phyloP scores from a whole-genome alignment of 2,113 vertebrate genomes.

The Pithys albifrons region DNA sequence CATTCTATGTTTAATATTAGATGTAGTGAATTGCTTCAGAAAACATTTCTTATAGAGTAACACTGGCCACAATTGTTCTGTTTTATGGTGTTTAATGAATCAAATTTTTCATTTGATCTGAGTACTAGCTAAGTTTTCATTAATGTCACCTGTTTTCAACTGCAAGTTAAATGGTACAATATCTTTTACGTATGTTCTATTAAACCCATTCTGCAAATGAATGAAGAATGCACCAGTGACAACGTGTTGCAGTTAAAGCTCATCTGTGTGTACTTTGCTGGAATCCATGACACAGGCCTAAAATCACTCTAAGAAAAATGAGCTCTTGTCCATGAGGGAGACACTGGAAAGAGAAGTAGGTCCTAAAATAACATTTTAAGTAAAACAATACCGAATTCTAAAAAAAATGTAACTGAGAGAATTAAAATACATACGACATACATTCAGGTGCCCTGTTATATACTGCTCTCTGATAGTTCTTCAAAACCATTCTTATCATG shows the following conservation, averaged over 20 bases:
- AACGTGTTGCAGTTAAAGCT: background rate
- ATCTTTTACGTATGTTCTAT: background rate
- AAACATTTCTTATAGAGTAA: background rate
- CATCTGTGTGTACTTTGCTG: background rate
- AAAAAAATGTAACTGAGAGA: background rate
- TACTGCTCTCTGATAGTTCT: accelerated
- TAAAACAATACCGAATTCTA: background rate
- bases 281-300: background rate
- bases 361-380: background rate
- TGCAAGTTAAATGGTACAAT: background rate
- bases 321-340: background rate
- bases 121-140: background rate
- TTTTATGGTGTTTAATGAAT: background rate
- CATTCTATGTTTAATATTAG: background rate
- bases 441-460: background rate
- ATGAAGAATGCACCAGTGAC: background rate
- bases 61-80: background rate
- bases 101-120: background rate
- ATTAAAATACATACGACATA: background rate
- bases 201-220: background rate
- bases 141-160: background rate
- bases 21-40: background rate
- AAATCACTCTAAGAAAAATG: background rate
- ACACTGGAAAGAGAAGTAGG: background rate
- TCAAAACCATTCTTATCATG: background rate